Percentiles rank a stretch among this genome's conserved stretches.
These are phyloP conservation scores for Conus betulinus DNA, from an alignment of 1,140 invertebrate genomes.

Conservation along the genomic window DNA sequence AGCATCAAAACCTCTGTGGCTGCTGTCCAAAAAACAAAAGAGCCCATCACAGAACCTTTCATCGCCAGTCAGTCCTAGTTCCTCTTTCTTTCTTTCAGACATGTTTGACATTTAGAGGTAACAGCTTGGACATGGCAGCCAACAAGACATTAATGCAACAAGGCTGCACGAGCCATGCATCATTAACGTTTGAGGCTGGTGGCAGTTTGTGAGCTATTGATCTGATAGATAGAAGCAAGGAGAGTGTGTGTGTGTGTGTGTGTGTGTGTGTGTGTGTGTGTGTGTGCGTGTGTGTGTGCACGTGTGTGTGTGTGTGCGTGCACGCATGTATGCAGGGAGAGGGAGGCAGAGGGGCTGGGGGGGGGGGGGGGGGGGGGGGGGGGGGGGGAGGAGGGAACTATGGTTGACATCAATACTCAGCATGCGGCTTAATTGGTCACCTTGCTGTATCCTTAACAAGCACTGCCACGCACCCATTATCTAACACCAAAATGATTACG, in stretches of 20 bases:
- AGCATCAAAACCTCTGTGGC: too few relatives aligned
- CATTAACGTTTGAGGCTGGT: background rate
- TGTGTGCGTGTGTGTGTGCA: too few relatives aligned
- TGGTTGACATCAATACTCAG: constrained; percentile 12
- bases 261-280: too few relatives aligned
- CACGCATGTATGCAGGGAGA: too few relatives aligned
- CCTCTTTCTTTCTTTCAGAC: background rate
- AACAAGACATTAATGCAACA: background rate
- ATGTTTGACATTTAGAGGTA: background rate
- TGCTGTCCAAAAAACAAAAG: too few relatives aligned
- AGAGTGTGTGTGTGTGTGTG: background rate
- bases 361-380: too few relatives aligned
- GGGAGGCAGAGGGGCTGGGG: too few relatives aligned
- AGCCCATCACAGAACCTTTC: too few relatives aligned
- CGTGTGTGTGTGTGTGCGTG: too few relatives aligned
- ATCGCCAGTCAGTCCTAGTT: too few relatives aligned
- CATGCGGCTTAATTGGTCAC: background rate
- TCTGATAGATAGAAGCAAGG: background rate
- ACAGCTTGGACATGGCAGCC: background rate
- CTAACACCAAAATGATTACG: too few relatives aligned
- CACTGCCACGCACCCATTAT: background rate
- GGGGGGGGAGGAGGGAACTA: background rate
- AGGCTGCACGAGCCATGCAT: background rate
- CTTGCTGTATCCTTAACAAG: background rate
- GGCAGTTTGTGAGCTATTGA: constrained; percentile 12